Evolutionary conservation across 37 sponge, comb jelly and placozoan genomes (phyloP), one percentile per base, ranked within the genome.

Genomic region (Lycopodina hypogea): DNA sequence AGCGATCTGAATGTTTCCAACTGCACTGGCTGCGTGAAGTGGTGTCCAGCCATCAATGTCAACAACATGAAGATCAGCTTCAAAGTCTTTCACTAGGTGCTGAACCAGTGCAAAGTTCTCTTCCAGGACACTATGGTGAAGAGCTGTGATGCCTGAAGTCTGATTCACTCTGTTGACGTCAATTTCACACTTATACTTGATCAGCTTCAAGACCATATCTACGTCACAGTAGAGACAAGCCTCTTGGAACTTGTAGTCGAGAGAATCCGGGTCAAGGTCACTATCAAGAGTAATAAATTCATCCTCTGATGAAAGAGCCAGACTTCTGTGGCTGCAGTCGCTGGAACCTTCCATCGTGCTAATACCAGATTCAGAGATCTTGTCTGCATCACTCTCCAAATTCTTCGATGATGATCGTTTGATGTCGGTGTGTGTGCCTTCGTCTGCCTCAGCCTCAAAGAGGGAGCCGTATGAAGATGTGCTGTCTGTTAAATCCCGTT

Each of bases 21-120:
- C 90, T 7, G 94, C 94, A 87, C 90, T 90, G 18, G 94, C 94
- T 41, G 94, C 94, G 68, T 94, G 94, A 0, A 94, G 78, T 0
- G 94, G 94, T 0, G 90, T 84, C 90, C 90, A 94, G 18, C 94
- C 94, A 69, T 94, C 94, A 14, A 33, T 73, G 69, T 94, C 94
- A 33, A 81, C 62, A 7, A 81, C 32, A 32, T 90, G 80, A 26
- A 94, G 37, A 67, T 87, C 80, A 11, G 85, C 80, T 19, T 78
- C 78, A 51, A 87, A 90, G 64, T 90, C 90, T 42, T 72, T 86
- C 17, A 94, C 83, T 17, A 94, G 75, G 57, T 83, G 87, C 32
- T 94, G 87, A 0, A 87, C 85, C 41, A 94, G 56, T 1, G 79
- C 69, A 80, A 86, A 89, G 78, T 94, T 90, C 79, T 94, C 94